These are phyloP conservation scores for Ephydatia muelleri DNA, from an alignment of 37 sponge, comb jelly and placozoan genomes.

Conservation along the genomic window DNA sequence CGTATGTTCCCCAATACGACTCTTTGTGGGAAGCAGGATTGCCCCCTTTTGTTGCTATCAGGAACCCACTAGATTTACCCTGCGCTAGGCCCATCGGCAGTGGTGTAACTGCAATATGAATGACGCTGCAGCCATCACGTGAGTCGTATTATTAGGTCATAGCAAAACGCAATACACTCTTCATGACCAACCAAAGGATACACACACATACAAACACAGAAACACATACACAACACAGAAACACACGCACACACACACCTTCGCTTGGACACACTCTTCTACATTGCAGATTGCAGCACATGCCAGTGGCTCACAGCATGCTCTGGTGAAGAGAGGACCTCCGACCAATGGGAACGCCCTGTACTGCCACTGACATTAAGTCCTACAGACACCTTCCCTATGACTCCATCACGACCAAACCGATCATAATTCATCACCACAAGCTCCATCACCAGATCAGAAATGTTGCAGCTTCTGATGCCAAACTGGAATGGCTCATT, in stretches of 20 bases:
- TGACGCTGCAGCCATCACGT: too few relatives aligned
- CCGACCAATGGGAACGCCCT: constrained; percentile 58
- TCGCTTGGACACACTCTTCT: not conserved
- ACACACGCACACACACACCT: too few relatives aligned
- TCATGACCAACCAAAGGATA: too few relatives aligned
- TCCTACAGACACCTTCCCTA: constrained; percentile 48
- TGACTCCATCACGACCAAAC: constrained; percentile 29
- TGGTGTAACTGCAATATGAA: too few relatives aligned
- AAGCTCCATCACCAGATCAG: constrained; percentile 10
- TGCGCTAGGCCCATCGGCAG: too few relatives aligned
- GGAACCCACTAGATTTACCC: too few relatives aligned
- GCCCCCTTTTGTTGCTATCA: too few relatives aligned
- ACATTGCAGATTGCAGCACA: not conserved
- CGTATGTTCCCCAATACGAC: too few relatives aligned
- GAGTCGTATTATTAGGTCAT: too few relatives aligned
- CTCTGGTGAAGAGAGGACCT: constrained; percentile 28
- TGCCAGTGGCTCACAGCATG: constrained; percentile 64
- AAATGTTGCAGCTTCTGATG: constrained; percentile 8
- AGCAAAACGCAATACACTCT: too few relatives aligned
- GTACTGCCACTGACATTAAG: not conserved
- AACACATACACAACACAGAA: not conserved
- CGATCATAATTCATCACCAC: constrained; percentile 62
- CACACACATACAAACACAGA: too few relatives aligned
- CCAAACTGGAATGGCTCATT: constrained; percentile 76
- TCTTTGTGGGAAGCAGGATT: too few relatives aligned